Base-by-base conservation (phyloP, 2,888 invertebrate species). In the Dryococelus australis region DNA sequence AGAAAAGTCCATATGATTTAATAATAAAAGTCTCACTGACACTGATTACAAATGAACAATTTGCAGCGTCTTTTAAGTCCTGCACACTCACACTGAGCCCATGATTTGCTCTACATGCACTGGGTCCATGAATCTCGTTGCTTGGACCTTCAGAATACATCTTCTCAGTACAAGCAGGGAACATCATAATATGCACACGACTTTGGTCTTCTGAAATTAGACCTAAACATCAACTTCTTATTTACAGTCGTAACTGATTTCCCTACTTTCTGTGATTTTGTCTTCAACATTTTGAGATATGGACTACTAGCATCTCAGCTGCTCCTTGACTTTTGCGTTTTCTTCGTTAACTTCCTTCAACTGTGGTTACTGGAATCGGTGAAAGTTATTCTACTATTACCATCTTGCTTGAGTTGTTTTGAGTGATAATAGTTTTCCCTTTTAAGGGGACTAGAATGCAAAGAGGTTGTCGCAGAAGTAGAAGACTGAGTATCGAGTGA, bases 271-370 rank as follows among this genome's bases (percentile, higher is more conserved):
- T 65, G 10, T 65, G 8, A 8, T 16, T 65, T 24, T 65, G 8
- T 24, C 65, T 65, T 65, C 65, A 65, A 16, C n/a, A 16, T 65
- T 65, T 65, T 65, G 65, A 65, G 20, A 65, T 65, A 65, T n/a
- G 6, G 65, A 65, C 65, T 65, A 65, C 65, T 65, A 24, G 65
- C 65, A 65, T 65, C 65, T 65, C 65, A 65, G 65, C 65, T 24
- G 65, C 65, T 65, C 65, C 65, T 65, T 65, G 65, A 65, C 24
- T 65, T 65, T 65, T 65, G 65, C n/a, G 51, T 51, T 51, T 51
- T 1, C 20, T 51, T 51, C 51, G 51, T 51, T 51, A 8, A 51
- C 51, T 51, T 51, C 51, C 51, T 51, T 51, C 51, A 51, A 51
- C 51, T 6, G 2, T 51, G 8, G 8, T 8, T 51, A 51, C 51